Percentiles rank a stretch among this genome's conserved stretches.
Conservation (phyloP, 2,797 vertebrate species). For the Austrolebias charrua region DNA sequence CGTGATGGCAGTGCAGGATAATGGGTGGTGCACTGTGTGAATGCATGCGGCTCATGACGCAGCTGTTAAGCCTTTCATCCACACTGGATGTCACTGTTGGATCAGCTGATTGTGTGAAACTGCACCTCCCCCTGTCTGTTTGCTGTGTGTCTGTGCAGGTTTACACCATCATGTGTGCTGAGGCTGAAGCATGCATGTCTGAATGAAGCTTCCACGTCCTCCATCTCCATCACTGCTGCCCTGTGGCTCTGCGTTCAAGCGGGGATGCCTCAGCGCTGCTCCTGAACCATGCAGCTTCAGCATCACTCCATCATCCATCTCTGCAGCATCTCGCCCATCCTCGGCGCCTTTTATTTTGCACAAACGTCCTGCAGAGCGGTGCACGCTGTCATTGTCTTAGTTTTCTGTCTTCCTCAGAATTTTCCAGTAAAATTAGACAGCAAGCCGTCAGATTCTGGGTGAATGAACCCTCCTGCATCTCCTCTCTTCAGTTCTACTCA, state of each 20-base stretch:
- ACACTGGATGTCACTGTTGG: conserved; percentile 64
- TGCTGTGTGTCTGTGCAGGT: conserved; percentile 52
- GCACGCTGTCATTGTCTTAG: conserved; percentile 28
- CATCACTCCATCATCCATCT: conserved; percentile 47
- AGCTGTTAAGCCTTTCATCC: conserved; percentile 36
- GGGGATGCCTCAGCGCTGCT: conserved; percentile 31
- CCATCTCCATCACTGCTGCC: conserved; percentile 41
- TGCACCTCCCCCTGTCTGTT: conserved; percentile 55
- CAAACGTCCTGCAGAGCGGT: conserved; percentile 31
- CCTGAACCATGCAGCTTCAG: conserved; percentile 49
- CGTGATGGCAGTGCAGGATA: conserved; percentile 51
- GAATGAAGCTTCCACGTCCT: conserved; percentile 48
- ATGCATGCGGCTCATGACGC: conserved; percentile 22
- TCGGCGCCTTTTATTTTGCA: conserved; percentile 41
- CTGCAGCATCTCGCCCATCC: conserved; percentile 42
- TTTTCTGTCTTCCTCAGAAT: conserved; percentile 31
- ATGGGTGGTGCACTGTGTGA: conserved; percentile 5
- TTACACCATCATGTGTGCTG: conserved; percentile 66
- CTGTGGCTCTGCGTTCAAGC: conserved; percentile 29
- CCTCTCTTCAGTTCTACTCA: conserved; percentile 22
- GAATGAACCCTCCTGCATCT: conserved; percentile 37
- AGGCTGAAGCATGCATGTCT: conserved; percentile 54
- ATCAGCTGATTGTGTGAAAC: conserved; percentile 27
- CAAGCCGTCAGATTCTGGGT: conserved; percentile 21
- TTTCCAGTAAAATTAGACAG: conserved; percentile 31